These are phyloP conservation scores for Bradypodion ventrale DNA, from an alignment of 2,797 vertebrate genomes.

Conservation along the genomic window DNA sequence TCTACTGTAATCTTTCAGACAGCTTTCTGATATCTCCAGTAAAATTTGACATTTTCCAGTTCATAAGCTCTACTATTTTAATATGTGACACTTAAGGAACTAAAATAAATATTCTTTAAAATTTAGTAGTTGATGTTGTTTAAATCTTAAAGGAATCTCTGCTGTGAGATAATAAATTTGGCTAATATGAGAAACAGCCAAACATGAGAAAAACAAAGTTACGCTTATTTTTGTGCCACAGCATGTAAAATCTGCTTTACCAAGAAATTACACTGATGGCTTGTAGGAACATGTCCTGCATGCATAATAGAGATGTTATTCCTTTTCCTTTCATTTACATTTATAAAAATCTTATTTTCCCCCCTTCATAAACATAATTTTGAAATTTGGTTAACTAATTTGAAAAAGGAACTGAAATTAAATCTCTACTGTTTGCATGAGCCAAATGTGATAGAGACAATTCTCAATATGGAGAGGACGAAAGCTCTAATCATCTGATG, in stretches of 20 bases:
- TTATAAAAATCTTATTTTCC: not conserved
- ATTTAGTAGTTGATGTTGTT: slow-evolving; percentile 1
- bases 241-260: slow-evolving; percentile 8
- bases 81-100: slow-evolving; percentile 15
- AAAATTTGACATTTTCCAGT: slow-evolving; percentile 31
- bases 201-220: not conserved
- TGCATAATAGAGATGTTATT: not conserved
- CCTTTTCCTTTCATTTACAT: not conserved
- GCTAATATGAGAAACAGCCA: not conserved
- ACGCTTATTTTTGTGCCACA: slow-evolving; percentile 24
- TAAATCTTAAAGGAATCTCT: not conserved
- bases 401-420: not conserved
- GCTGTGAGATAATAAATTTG: not conserved
- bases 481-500: not conserved
- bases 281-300: not conserved
- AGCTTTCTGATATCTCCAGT: slow-evolving; percentile 31
- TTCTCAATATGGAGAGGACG: not conserved
- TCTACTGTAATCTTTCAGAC: not conserved
- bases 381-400: not conserved
- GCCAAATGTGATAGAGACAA: not conserved
- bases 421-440: not conserved
- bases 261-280: not conserved
- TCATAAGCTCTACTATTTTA: slow-evolving; percentile 17
- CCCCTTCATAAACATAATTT: not conserved
- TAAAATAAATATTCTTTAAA: slow-evolving; percentile 47